Evolutionary conservation across 2,888 invertebrate genomes (phyloP), one percentile per base, ranked within the genome.

Genomic region (Callyntrura sp.): DNA sequence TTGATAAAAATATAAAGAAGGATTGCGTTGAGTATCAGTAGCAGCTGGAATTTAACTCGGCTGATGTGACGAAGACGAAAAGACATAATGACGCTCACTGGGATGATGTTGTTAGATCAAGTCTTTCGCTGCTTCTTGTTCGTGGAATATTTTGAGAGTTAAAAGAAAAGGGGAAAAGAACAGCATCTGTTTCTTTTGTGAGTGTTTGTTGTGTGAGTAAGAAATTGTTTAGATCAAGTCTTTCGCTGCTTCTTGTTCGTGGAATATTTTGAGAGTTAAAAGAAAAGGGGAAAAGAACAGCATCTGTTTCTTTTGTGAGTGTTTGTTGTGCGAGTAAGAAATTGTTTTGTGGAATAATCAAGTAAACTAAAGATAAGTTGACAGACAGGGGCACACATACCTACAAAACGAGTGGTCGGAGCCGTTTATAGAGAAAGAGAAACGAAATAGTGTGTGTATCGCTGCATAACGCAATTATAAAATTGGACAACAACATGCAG

Each of bases 41-140:
- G 83, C 65, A 83, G 83, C 83, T 83, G 83, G 68, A 83, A 35
- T 70, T 83, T 25, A 48, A 35, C 82, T 48, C 43, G 11, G 20
- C 6, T 62, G 62, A 45, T 65, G 48, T 65, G 82, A 68, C 82
- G 82, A n/a, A 20, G 79, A n/a, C 14, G 43, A 51, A 76, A 48
- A 48, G 25, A 20, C 1, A 57, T n/a, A 14, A 65, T 43, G 60
- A 60, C 11, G 48, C 48, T 68, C 65, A 20, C 2, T 68, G 23
- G 4, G 70, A 35, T 17, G 70, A 70, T n/a, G 35, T 12, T 62
- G 20, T 9, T 62, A 2, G 35, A 35, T 35, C 35, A 35, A 35
- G 3, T 35, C 35, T 35, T 35, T 35, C 35, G 35, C 35, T 35
- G 35, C 62, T 20, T 68, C n/a, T n/a, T 43, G 35, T 65, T 9